Evolutionary conservation across 2,888 invertebrate genomes (phyloP).

Genomic region (Drosophila ustulata): DNA sequence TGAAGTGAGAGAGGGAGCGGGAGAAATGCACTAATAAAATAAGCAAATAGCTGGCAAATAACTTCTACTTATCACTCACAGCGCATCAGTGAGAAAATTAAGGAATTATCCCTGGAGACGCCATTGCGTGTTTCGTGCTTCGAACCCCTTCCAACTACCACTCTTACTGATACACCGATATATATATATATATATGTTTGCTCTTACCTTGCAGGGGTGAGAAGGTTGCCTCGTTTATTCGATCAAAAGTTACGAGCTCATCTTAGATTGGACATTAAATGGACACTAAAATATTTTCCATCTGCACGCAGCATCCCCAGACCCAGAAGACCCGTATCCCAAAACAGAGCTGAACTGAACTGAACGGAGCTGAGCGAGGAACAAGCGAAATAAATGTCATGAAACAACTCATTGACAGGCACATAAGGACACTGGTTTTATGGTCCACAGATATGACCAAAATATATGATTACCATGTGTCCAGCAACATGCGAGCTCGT

Average conservation of each 20-base stretch:
- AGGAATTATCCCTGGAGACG: slow-evolving; percentile 78
- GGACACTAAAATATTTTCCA: slow-evolving; percentile 84
- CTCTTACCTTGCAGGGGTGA: slow-evolving; percentile 34
- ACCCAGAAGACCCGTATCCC: slow-evolving; percentile 5
- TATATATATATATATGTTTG: slow-evolving; percentile 19
- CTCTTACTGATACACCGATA: slow-evolving; percentile 18
- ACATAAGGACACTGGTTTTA: slow-evolving; percentile 84
- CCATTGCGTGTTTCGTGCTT: slow-evolving; percentile 60
- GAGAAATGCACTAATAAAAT: slow-evolving; percentile 71
- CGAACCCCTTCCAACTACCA: slow-evolving; percentile 55
- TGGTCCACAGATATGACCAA: slow-evolving; percentile 84
- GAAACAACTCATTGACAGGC: slow-evolving; percentile 84
- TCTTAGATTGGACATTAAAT: slow-evolving; percentile 84
- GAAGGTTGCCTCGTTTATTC: slow-evolving; percentile 75
- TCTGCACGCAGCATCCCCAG: slow-evolving; percentile 80
- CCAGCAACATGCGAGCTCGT: slow-evolving; percentile 80
- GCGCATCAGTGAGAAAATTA: slow-evolving; percentile 80
- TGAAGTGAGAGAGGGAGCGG: background rate
- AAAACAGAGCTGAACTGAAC: slow-evolving; percentile 3
- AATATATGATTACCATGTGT: slow-evolving; percentile 84
- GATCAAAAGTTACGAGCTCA: slow-evolving; percentile 85
- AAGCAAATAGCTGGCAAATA: slow-evolving; percentile 78
- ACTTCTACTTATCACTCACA: slow-evolving; percentile 82
- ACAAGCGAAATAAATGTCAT: slow-evolving; percentile 83
- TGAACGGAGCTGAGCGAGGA: slow-evolving; percentile 30